phyloP scores from a whole-genome alignment of 2,888 invertebrate genomes.

The Caenorhabditis wallacei region DNA sequence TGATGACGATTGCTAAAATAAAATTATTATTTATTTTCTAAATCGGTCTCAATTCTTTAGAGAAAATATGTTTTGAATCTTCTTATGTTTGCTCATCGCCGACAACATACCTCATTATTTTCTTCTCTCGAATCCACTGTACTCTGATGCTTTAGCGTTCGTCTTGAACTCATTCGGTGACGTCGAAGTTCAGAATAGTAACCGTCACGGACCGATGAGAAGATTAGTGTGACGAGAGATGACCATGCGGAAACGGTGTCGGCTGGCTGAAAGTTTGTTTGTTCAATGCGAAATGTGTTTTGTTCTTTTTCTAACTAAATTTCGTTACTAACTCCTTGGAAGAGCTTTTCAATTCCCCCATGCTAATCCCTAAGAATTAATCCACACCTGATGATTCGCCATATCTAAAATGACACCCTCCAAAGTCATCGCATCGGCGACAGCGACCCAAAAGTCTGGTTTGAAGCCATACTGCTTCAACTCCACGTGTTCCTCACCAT shows the following conservation, averaged over 20 bases:
- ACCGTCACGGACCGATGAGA: conserved; percentile 81
- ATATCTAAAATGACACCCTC: conserved; percentile 82
- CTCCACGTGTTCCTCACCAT: conserved; percentile 81
- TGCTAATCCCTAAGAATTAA: conserved; percentile 70
- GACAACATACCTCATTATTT: conserved; percentile 57
- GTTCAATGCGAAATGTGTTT: no score
- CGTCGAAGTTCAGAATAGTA: conserved; percentile 80
- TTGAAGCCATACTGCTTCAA: conserved; percentile 81
- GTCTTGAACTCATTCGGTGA: conserved; percentile 71
- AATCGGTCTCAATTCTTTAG: not conserved
- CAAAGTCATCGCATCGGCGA: conserved; percentile 82
- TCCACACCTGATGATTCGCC: conserved; percentile 78
- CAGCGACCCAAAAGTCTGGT: conserved; percentile 83
- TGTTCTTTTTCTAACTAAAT: no score
- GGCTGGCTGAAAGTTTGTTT: conserved; percentile 80
- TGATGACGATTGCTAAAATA: conserved; percentile 29
- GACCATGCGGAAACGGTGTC: conserved; percentile 82
- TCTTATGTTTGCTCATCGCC: no score
- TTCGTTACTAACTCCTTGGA: no score
- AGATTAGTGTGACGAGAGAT: conserved; percentile 80
- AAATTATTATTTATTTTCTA: conserved; percentile 3
- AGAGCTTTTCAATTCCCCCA: no score
- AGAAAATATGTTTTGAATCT: no score
- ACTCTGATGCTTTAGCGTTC: conserved; percentile 66
- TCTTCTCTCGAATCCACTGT: conserved; percentile 70